Evolutionary conservation across 2,113 vertebrate species (phyloP), one percentile per base, ranked within the genome.

Genomic region (Cepphus grylle): DNA sequence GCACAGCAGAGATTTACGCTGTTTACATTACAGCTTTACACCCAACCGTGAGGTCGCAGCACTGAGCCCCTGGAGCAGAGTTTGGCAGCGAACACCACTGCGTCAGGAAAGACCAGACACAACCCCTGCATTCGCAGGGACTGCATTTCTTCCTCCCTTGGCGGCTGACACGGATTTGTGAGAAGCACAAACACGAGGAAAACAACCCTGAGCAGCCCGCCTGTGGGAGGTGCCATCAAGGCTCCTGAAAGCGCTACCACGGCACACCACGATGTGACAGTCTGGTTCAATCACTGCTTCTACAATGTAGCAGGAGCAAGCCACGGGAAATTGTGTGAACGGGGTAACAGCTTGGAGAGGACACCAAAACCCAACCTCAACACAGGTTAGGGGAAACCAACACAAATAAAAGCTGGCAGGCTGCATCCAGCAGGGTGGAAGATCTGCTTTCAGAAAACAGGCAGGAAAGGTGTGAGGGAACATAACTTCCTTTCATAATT

Each of bases 381-480:
- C 21, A 22, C 1, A 0, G 2, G 8, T 76, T 79, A 79, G 70
- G 49, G 55, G 49, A 94, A 95, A 82, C 25, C 45, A 79, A 58
- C 42, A 69, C 22, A 91, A 87, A 85, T 56, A 93, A 93, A 88
- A 94, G 49, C 50, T 80, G 78, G 13, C 86, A 80, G 81, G 65
- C 77, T 81, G 65, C 63, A 91, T 61, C 21, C 22, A 84, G 63
- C 80, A 81, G 82, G 56, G 83, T 88, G 65, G 76, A 93, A 92
- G 72, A 61, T 65, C 81, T 89, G 70, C 83, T 82, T 96, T 84
- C 95, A 97, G 83, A 94, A 95, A 94, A 76, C 22, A 95, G 78
- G 66, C 96, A 94, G 93, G 97, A 96, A 97, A 97, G 86, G 94
- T 92, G 88, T 93, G 92, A 96, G 86, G 77, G 89, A 95, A 80